Percentiles rank a stretch among this genome's conserved stretches.
These are phyloP conservation scores for Orthosia gothica DNA, from an alignment of 2,888 invertebrate species.

Conservation along the genomic window DNA sequence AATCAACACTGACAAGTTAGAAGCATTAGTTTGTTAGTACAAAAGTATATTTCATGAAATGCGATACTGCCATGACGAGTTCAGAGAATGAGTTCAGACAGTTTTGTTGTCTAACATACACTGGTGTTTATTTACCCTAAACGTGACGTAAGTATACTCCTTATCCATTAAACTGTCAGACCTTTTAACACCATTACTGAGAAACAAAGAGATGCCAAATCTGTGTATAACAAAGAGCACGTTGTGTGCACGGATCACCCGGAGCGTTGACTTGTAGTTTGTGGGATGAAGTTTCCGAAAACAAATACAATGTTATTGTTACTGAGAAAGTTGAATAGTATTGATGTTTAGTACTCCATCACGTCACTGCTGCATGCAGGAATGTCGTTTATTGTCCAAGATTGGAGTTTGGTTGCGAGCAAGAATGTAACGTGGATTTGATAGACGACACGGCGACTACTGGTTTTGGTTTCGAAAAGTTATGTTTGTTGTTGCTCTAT, in stretches of 20 bases:
- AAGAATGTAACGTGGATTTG: neutral
- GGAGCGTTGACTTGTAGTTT: conserved; percentile 12
- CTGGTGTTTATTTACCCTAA: no score
- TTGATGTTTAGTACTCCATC: conserved; percentile 11
- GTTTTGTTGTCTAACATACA: no score
- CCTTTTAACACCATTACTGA: conserved; percentile 20
- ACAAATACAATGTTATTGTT: neutral
- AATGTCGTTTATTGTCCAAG: neutral
- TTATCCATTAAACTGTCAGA: no score
- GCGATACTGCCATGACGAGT: no score
- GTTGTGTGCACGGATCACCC: neutral
- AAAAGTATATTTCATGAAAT: no score
- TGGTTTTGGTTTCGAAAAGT: neutral
- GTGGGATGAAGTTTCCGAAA: conserved; percentile 5
- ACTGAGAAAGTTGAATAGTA: neutral
- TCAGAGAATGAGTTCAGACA: no score
- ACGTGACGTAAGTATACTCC: no score
- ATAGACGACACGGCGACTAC: neutral
- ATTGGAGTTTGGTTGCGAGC: neutral
- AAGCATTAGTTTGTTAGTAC: conserved; percentile 3
- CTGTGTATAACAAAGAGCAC: conserved; percentile 23
- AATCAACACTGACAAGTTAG: conserved; percentile 1
- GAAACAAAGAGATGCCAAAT: conserved; percentile 36
- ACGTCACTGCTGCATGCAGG: neutral
- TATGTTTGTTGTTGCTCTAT: neutral